These are phyloP conservation scores for Cacoxenus indagator DNA, from an alignment of 2,888 invertebrate genomes.

Conservation along the genomic window DNA sequence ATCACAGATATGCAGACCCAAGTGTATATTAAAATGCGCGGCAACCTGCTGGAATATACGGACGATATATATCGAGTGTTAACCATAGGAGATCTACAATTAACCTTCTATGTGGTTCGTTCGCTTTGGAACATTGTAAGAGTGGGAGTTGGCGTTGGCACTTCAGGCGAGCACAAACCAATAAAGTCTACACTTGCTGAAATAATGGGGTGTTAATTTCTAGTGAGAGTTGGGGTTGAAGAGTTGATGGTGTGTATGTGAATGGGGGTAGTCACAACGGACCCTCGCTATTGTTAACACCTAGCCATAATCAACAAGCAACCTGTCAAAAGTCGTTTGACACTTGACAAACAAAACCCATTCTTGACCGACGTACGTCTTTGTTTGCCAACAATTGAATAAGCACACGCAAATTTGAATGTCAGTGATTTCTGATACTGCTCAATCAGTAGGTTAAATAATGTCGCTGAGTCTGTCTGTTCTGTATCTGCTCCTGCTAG, in stretches of 20 bases:
- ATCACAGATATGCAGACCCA: constrained; percentile 59
- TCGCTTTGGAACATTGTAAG: constrained; percentile 60
- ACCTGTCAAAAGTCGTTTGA: constrained; percentile 9
- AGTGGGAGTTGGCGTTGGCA: too few species aligned
- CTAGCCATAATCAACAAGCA: background rate
- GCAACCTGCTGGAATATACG: constrained; percentile 23
- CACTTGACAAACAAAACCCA: constrained; percentile 6
- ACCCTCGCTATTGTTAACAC: background rate
- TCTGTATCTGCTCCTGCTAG: background rate
- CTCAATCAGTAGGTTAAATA: constrained; percentile 25
- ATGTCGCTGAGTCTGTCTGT: background rate
- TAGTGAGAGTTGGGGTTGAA: too few species aligned
- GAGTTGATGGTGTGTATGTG: background rate
- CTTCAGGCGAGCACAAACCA: too few species aligned
- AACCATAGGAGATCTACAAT: constrained; percentile 66
- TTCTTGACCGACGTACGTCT: background rate
- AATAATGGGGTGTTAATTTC: background rate
- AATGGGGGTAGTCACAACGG: background rate
- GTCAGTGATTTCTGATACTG: constrained; percentile 2
- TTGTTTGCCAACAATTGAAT: constrained; percentile 32
- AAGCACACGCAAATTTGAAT: constrained; percentile 28
- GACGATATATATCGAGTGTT: constrained; percentile 55
- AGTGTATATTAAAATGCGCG: constrained; percentile 44
- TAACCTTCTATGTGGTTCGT: constrained; percentile 70
- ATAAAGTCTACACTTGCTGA: background rate